Evolutionary conservation across 1,140 invertebrate genomes (phyloP).

Genomic region (Drosophila truncata): DNA sequence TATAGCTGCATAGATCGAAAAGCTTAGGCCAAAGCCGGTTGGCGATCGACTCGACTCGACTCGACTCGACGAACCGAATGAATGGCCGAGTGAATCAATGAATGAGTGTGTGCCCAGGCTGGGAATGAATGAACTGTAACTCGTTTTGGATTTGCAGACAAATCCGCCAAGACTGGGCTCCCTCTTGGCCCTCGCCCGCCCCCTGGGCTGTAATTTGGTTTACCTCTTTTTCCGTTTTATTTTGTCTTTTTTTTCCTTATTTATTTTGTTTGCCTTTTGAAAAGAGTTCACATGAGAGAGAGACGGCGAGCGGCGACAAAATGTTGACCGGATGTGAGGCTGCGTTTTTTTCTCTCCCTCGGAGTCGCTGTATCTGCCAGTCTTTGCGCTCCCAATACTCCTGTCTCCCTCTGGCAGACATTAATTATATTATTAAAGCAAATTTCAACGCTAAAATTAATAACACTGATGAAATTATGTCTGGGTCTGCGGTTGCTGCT

Average conservation of each 20-base stretch:
- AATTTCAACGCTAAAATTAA: constrained; percentile 73
- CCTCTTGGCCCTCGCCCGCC: constrained; percentile 7
- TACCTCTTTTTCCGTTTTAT: constrained; percentile 54
- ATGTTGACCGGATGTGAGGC: constrained; percentile 83
- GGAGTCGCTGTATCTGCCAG: constrained; percentile 8
- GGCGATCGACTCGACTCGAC: constrained; percentile 19
- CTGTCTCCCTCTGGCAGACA: constrained; percentile 30
- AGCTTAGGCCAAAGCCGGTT: constrained; percentile 60
- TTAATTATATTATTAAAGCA: constrained; percentile 82
- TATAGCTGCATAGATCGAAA: constrained; percentile 1
- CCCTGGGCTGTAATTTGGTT: constrained; percentile 69
- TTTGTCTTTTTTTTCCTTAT: constrained; percentile 34
- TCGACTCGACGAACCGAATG: constrained; percentile 22
- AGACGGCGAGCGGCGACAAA: constrained; percentile 74
- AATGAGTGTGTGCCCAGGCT: constrained; percentile 56
- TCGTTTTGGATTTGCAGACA: constrained; percentile 80
- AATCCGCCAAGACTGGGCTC: constrained; percentile 53
- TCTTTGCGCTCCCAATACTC: constrained; percentile 15
- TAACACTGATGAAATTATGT: constrained; percentile 63
- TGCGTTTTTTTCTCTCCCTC: constrained; percentile 63
- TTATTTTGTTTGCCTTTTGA: constrained; percentile 54
- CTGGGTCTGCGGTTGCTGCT: constrained; percentile 10
- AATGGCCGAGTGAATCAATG: constrained; percentile 51
- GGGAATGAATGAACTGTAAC: constrained; percentile 82
- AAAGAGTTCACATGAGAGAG: constrained; percentile 79